Evolutionary conservation across 2,797 vertebrate species (phyloP), one percentile per base, ranked within the genome.

Genomic region (Esox lucius): DNA sequence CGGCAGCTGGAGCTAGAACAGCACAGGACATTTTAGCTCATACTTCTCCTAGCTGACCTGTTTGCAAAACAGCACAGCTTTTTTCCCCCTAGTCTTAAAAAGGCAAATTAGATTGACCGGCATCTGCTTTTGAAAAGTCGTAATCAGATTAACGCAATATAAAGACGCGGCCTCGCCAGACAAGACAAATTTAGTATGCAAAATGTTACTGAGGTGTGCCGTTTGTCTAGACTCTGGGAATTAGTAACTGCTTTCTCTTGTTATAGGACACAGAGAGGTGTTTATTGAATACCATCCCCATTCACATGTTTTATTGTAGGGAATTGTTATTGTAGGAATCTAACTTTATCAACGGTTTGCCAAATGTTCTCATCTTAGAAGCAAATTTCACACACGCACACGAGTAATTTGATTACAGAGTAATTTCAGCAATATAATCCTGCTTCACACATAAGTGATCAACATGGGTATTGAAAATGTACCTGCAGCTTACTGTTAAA

Each of bases 131-230:
- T 80, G 46, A 61, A 71, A 72, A 68, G n/a, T 69, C 74, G 64
- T 75, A 78, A 84, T 86, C 78, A 85, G 78, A 83, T 80, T 81
- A 80, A 59, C 73, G 76, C 79, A 51, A 83, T 85, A 72, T 80
- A 70, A 72, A 77, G 56, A 77, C 31, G 12, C 65, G 35, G 46
- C 22, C 31, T 17, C 22, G 62, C 46, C 71, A 61, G 72, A 77
- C 75, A 80, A 42, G 39, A 42, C 39, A 9, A 9, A 42, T 87
- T 84, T 82, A 64, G 76, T 69, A 68, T 22, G 15, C 49, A 65
- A 61, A 68, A 74, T 78, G 80, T 71, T 51, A 12, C 8, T 9
- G 39, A 31, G 11, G 19, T 72, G 66, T 35, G 64, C 17, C 64
- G 31, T 33, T 15, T 15, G 64, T 66, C 11, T 64, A 17, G 62